These are phyloP conservation scores for Aquatica leii DNA, from an alignment of 2,888 invertebrate genomes.

Conservation along the genomic window DNA sequence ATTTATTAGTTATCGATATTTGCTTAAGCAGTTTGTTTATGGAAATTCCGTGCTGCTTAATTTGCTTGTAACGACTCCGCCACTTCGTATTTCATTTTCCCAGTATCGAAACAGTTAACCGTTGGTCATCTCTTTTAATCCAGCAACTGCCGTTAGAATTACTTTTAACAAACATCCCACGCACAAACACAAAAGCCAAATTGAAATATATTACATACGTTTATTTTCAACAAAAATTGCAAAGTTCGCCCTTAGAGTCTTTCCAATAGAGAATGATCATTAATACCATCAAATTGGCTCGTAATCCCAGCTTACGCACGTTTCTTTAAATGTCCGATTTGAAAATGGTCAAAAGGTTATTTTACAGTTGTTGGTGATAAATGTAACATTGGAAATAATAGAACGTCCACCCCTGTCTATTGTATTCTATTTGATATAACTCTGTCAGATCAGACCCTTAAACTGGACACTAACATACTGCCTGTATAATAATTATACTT, in stretches of 20 bases:
- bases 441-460: conserved; percentile 9
- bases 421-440: conserved; percentile 36
- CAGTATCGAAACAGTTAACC: conserved; percentile 23
- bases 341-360: conserved; percentile 42
- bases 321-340: conserved; percentile 38
- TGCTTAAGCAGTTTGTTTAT: too few species aligned
- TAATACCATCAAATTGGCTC: conserved; percentile 41
- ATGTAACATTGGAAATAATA: conserved; percentile 45
- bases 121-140: conserved; percentile 35
- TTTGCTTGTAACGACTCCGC: too few species aligned
- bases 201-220: conserved; percentile 40
- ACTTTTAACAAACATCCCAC: conserved; percentile 41
- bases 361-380: conserved; percentile 45
- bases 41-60: too few species aligned
- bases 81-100: conserved; percentile 22
- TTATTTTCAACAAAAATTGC: conserved; percentile 24
- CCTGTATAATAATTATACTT: not conserved
- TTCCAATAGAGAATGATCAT: conserved; percentile 28
- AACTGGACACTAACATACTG: conserved; percentile 26
- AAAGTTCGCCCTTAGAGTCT: conserved; percentile 31
- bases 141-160: conserved; percentile 34
- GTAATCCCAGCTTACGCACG: conserved; percentile 45
- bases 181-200: conserved; percentile 39
- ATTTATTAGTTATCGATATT: too few species aligned
- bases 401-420: conserved; percentile 43